Percentiles rank a stretch among this genome's conserved stretches.
These are phyloP conservation scores for Acanthococcus lagerstroemiae DNA, from an alignment of 2,888 invertebrate genomes.

Conservation along the genomic window DNA sequence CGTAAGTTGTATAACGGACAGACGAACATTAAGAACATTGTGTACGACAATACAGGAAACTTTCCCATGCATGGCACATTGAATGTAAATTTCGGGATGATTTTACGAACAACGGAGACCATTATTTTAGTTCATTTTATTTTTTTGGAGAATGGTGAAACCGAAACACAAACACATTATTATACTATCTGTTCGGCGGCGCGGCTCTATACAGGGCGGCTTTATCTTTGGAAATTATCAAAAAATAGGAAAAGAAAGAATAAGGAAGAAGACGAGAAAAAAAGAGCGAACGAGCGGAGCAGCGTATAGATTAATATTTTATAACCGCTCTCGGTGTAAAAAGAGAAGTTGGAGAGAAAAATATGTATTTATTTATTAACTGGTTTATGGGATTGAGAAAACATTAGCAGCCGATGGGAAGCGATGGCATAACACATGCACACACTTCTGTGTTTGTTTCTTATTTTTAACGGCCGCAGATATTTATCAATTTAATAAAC, in stretches of 20 bases:
- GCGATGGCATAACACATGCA: constrained; percentile 20
- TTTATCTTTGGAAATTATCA: constrained; percentile 21
- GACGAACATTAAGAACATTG: too few species aligned
- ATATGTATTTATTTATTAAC: constrained; percentile 29
- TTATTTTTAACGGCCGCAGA: constrained; percentile 29
- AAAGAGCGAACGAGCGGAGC: background rate
- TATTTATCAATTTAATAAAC: constrained; percentile 32
- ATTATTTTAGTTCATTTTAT: background rate
- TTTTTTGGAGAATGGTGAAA: too few species aligned
- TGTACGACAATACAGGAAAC: too few species aligned
- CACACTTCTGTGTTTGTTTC: constrained; percentile 10
- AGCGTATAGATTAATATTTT: constrained; percentile 18
- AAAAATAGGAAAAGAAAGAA: constrained; percentile 6
- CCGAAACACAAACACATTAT: too few species aligned
- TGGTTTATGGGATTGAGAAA: constrained; percentile 25
- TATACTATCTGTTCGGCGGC: background rate
- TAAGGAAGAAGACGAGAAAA: background rate
- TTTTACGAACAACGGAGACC: background rate
- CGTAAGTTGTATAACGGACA: too few species aligned
- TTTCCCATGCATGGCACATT: too few species aligned
- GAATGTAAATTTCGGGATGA: too few species aligned
- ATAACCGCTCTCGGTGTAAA: constrained; percentile 13
- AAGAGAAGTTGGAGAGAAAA: background rate
- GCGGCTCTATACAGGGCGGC: constrained; percentile 3
- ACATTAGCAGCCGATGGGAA: constrained; percentile 26